Conservation (phyloP, 2,797 vertebrate genomes). For the Crenuchus spilurus region DNA sequence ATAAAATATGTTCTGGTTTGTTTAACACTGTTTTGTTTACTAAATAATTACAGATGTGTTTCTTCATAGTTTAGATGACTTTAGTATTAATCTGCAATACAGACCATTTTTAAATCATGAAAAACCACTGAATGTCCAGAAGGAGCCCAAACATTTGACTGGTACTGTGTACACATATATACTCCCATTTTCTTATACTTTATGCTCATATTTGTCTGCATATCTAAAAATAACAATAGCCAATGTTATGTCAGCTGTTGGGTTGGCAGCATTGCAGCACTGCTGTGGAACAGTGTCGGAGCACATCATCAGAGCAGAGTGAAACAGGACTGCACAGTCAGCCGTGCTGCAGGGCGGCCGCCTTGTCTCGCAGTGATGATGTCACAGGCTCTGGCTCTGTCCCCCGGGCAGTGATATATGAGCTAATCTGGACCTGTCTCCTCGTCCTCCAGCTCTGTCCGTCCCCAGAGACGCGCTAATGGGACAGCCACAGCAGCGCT, state of each 20-base stretch:
- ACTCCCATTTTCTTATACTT: too few species aligned
- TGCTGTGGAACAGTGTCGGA: slow-evolving; percentile 64
- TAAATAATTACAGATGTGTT: too few species aligned
- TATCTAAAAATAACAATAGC: neutral
- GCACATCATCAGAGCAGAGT: slow-evolving; percentile 64
- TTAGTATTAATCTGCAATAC: too few species aligned
- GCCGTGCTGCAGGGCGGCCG: slow-evolving; percentile 64
- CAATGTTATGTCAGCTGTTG: neutral
- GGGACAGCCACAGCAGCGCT: slow-evolving; percentile 69
- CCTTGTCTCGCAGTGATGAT: slow-evolving; percentile 73
- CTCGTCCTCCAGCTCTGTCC: slow-evolving; percentile 71
- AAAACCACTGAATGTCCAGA: too few species aligned
- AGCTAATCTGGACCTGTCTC: slow-evolving; percentile 78
- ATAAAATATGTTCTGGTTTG: too few species aligned
- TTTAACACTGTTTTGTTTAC: too few species aligned
- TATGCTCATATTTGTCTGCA: too few species aligned
- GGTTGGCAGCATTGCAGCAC: neutral
- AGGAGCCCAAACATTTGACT: too few species aligned
- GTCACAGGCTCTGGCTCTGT: slow-evolving; percentile 69
- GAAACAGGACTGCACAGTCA: slow-evolving; percentile 65
- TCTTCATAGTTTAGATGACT: too few species aligned
- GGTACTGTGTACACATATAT: too few species aligned
- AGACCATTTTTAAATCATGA: too few species aligned
- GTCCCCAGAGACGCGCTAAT: slow-evolving; percentile 72
- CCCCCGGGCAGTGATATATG: slow-evolving; percentile 77